These are phyloP conservation scores for Arrhopalites spinosus DNA, from an alignment of 2,888 invertebrate genomes.

Conservation along the genomic window DNA sequence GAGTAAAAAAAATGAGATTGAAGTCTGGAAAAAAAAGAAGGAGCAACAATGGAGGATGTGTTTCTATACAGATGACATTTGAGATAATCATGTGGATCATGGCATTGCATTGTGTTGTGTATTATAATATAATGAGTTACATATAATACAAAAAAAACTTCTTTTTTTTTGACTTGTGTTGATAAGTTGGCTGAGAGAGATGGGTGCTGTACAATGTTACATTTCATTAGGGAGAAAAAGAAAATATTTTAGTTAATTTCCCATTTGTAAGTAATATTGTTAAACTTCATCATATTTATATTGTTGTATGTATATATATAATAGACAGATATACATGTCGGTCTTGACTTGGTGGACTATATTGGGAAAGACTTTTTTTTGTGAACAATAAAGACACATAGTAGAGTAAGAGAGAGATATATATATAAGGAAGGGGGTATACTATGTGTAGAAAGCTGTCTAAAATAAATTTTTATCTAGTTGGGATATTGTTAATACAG, in stretches of 20 bases:
- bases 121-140: background rate
- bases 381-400: too few species aligned
- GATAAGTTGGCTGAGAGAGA: background rate
- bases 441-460: too few species aligned
- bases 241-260: constrained; percentile 6
- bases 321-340: background rate
- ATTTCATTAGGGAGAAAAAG: constrained; percentile 11
- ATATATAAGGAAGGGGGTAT: too few species aligned
- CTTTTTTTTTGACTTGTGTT: background rate
- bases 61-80: constrained; percentile 20
- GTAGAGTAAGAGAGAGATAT: too few species aligned
- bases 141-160: background rate
- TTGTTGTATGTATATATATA: background rate
- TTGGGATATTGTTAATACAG: background rate
- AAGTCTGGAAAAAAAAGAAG: background rate
- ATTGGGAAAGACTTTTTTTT: too few species aligned
- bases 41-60: constrained; percentile 14
- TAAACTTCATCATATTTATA: background rate
- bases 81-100: background rate
- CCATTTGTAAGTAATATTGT: background rate
- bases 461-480: too few species aligned
- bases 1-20: too few species aligned
- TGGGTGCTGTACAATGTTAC: constrained; percentile 10
- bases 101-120: background rate
- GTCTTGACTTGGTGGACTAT: background rate